A percentile compares a stretch with the other conserved stretches of the same genome.
These are phyloP conservation scores for Gymnarchus niloticus DNA, from an alignment of 2,113 vertebrate genomes.

Conservation along the genomic window DNA sequence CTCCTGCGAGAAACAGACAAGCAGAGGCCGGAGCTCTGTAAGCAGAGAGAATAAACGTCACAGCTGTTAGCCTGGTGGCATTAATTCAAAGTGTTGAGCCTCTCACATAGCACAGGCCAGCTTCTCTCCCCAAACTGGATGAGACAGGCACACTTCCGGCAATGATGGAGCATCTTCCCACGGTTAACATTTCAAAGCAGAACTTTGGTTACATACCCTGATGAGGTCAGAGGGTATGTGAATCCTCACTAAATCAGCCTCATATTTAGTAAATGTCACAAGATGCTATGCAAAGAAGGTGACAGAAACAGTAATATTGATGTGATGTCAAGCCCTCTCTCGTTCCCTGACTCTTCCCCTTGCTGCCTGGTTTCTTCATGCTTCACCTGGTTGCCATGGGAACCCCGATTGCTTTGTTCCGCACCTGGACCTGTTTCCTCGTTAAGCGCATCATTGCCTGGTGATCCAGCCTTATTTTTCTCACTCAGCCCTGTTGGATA, in stretches of 20 bases:
- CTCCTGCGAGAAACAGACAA: not conserved
- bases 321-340: no score
- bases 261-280: not conserved
- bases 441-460: no score
- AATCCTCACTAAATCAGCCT: not conserved
- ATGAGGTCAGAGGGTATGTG: not conserved
- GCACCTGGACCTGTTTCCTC: no score
- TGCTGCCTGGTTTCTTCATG: no score
- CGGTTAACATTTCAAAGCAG: slow-evolving; percentile 2
- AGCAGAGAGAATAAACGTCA: not conserved
- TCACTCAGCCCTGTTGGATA: no score
- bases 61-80: not conserved
- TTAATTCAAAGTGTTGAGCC: not conserved
- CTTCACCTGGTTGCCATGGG: no score
- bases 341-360: no score
- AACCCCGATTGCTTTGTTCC: no score
- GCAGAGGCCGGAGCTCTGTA: not conserved
- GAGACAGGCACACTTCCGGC: not conserved
- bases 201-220: not conserved
- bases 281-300: not conserved
- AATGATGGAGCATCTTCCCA: not conserved
- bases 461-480: no score
- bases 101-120: not conserved
- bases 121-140: not conserved
- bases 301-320: not conserved